Base-by-base conservation (phyloP, 2,888 invertebrate genomes). In the Lordiphosa fenestrarum region DNA sequence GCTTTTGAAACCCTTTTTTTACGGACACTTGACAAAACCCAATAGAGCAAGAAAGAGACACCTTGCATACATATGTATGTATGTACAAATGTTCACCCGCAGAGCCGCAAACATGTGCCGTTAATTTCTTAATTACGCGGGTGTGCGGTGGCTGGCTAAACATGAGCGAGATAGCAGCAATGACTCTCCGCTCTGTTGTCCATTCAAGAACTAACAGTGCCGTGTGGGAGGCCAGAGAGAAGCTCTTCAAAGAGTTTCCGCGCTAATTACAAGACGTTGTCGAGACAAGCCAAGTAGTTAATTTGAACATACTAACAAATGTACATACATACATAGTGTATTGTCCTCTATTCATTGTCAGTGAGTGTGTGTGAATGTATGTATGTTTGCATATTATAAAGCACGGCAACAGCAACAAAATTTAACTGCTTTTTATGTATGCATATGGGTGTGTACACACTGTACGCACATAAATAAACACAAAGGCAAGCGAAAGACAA, bases 61-160 rank as follows among this genome's bases (percentile, higher is more conserved):
- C n/a, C 7, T 23, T 35, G 44, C 10, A 35, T 25, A n/a, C 49
- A 48, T 47, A 40, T 49, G 56, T 40, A 37, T 30, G 33, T 15
- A 15, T 15, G 15, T 15, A 51, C 61, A 61, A 25, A 60, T 60
- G 62, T 60, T 62, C 60, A 60, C 62, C 62, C 61, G 60, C 62
- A 72, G 84, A 72, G 65, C 62, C 62, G 59, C 84, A 72, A 83
- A 80, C 76, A 77, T 83, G 71, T 77, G 84, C 76, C 84, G 84
- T 77, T 77, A 77, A 77, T 77, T 83, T 77, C 84, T 83, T 77
- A 77, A 77, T 77, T 77, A 77, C 84, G 84, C 77, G 77, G 73
- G 73, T 80, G 75, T 64, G 56, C 53, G 49, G 25, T 49, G 51
- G 50, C 30, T 48, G 46, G 57, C 50, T 48, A 44, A 37, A 58